Conservation (phyloP, 2,888 invertebrate genomes). For the Melipona bicolor region DNA sequence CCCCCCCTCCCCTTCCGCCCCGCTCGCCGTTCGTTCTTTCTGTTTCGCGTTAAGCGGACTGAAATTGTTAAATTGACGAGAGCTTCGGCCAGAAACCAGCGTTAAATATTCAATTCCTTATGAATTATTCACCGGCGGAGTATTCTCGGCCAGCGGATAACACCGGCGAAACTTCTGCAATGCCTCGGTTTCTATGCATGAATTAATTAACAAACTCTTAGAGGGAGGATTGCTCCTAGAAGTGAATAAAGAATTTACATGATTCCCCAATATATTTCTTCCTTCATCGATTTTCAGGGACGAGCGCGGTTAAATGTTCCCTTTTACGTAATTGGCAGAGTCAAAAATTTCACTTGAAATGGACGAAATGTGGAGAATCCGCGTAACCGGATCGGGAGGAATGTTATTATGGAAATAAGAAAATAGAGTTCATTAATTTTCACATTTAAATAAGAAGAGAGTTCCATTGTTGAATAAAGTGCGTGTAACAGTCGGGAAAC, state of each 20-base stretch:
- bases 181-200: conserved; percentile 1
- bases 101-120: conserved; percentile 52
- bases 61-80: conserved; percentile 54
- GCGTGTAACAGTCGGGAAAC: no score
- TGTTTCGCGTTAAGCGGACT: conserved; percentile 36
- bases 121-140: conserved; percentile 47
- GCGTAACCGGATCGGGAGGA: no score
- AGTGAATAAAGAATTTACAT: not conserved
- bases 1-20: not conserved
- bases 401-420: no score
- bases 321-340: no score
- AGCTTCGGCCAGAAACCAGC: conserved; percentile 22
- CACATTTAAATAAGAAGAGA: no score
- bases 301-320: no score
- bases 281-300: not conserved
- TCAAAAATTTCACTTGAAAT: no score
- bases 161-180: not conserved
- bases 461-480: not conserved
- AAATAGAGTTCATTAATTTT: no score
- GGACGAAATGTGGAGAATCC: no score
- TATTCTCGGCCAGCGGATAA: conserved; percentile 22
- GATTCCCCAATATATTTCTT: not conserved
- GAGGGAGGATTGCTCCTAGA: not conserved
- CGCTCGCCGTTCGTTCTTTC: not conserved
- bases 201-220: conserved; percentile 20